Conservation (phyloP, 2,888 invertebrate species). For the Andrena camellia region DNA sequence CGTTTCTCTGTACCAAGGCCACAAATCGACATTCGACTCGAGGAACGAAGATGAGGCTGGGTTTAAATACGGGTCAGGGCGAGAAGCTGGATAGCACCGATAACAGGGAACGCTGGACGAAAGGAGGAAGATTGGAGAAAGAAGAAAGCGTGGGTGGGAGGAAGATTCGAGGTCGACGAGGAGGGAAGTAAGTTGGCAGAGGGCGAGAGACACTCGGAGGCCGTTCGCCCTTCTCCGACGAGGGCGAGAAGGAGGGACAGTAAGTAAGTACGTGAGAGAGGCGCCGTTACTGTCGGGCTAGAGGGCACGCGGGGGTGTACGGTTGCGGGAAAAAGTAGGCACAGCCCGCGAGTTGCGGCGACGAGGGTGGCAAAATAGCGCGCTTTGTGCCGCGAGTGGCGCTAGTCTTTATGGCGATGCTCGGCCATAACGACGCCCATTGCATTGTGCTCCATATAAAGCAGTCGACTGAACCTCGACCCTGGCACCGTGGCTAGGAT, state of each 20-base stretch:
- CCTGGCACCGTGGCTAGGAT: slow-evolving; percentile 67
- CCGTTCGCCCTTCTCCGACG: slow-evolving; percentile 22
- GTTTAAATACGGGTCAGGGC: slow-evolving; percentile 37
- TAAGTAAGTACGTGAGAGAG: slow-evolving; percentile 31
- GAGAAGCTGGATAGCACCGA: neutral
- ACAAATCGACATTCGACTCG: slow-evolving; percentile 5
- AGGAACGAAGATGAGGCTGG: slow-evolving; percentile 6
- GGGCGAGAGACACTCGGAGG: slow-evolving; percentile 29
- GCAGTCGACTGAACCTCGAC: slow-evolving; percentile 59
- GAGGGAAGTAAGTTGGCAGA: slow-evolving; percentile 23
- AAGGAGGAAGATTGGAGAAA: neutral
- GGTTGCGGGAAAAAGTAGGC: slow-evolving; percentile 54
- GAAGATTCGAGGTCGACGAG: slow-evolving; percentile 2
- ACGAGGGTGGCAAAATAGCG: slow-evolving; percentile 74
- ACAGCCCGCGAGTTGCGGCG: slow-evolving; percentile 17
- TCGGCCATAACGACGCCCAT: slow-evolving; percentile 77
- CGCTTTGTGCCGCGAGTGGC: slow-evolving; percentile 77
- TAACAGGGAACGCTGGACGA: slow-evolving; percentile 6
- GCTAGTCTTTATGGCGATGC: slow-evolving; percentile 76
- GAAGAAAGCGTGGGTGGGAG: neutral
- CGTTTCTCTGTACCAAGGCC: neutral
- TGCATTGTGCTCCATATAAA: slow-evolving; percentile 76
- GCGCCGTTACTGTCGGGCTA: slow-evolving; percentile 49
- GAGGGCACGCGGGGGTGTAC: slow-evolving; percentile 28
- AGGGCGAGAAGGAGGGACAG: slow-evolving; percentile 18